phyloP scores from a whole-genome alignment of 1,140 invertebrate genomes.

The Drosophila kurseongensis region DNA sequence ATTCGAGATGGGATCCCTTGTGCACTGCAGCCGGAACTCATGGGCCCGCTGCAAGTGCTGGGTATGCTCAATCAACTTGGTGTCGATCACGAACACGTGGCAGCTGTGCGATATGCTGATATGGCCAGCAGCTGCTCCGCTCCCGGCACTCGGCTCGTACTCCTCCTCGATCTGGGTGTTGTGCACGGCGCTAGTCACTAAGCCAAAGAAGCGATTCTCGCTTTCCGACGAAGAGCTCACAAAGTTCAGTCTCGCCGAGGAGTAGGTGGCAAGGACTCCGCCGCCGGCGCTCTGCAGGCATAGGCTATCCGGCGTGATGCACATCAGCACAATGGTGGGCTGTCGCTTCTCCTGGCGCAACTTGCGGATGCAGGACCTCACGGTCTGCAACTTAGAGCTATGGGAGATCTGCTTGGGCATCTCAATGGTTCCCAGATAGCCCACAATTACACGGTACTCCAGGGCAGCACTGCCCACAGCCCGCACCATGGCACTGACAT shows the following conservation, averaged over 20 bases:
- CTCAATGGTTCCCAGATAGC: conserved; percentile 97
- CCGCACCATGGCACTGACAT: conserved; percentile 83
- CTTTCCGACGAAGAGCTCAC: conserved; percentile 95
- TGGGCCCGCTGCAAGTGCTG: conserved; percentile 91
- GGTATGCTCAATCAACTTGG: conserved; percentile 92
- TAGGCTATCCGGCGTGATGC: conserved; percentile 91
- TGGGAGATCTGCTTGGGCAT: conserved; percentile 94
- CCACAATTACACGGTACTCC: conserved; percentile 94
- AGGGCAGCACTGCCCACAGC: conserved; percentile 86
- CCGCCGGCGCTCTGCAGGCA: conserved; percentile 89
- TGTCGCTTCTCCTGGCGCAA: conserved; percentile 94
- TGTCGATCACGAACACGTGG: conserved; percentile 97
- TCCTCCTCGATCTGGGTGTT: conserved; percentile 84
- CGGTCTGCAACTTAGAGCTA: conserved; percentile 89
- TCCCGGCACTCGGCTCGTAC: conserved; percentile 51
- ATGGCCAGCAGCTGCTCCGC: conserved; percentile 35
- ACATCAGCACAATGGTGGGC: conserved; percentile 94
- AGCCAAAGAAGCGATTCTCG: conserved; percentile 95
- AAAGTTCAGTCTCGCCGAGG: conserved; percentile 93
- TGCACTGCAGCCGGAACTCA: conserved; percentile 92
- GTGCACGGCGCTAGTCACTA: conserved; percentile 92
- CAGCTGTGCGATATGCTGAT: conserved; percentile 92
- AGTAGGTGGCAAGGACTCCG: conserved; percentile 91
- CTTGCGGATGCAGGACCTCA: conserved; percentile 93
- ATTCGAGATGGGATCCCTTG: conserved; percentile 88